Conservation (phyloP, 2,888 invertebrate species). For the Drosophila picticornis region DNA sequence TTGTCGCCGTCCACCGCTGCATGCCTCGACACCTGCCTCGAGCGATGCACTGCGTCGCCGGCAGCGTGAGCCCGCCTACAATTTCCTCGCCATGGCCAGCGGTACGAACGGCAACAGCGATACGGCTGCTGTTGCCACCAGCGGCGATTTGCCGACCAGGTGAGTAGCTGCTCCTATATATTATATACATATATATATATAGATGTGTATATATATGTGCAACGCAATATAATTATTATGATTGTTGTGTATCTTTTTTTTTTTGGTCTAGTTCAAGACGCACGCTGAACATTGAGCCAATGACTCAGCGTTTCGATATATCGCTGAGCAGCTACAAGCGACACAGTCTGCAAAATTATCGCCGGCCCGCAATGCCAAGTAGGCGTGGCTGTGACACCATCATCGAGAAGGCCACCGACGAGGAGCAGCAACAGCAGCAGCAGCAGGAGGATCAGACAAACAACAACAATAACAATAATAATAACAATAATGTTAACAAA, state of each 20-base stretch:
- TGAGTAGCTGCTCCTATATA: conserved; percentile 10
- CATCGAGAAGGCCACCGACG: conserved; percentile 47
- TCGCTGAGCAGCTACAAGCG: conserved; percentile 68
- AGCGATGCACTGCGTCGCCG: conserved; percentile 35
- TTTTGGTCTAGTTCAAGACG: conserved; percentile 75
- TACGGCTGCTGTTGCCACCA: conserved; percentile 59
- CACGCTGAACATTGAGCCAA: conserved; percentile 78
- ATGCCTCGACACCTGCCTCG: conserved; percentile 54
- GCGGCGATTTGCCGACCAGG: conserved; percentile 75
- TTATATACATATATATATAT: neutral
- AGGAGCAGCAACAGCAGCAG: conserved; percentile 20
- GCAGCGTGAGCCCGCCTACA: conserved; percentile 76
- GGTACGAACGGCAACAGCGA: conserved; percentile 14
- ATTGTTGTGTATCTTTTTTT: neutral
- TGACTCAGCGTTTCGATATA: conserved; percentile 55
- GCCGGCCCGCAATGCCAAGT: conserved; percentile 25
- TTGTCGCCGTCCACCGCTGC: conserved; percentile 55
- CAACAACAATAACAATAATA: conserved; percentile 48
- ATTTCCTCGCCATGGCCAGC: conserved; percentile 55
- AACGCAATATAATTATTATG: neutral
- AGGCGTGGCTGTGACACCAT: conserved; percentile 65
- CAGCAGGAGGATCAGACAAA: conserved; percentile 35
- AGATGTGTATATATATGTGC: neutral
- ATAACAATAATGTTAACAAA: neutral
- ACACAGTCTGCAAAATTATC: conserved; percentile 61